Evolutionary conservation across 2,113 vertebrate genomes (phyloP), one percentile per base, ranked within the genome.

Genomic region (Nanorana parkeri): DNA sequence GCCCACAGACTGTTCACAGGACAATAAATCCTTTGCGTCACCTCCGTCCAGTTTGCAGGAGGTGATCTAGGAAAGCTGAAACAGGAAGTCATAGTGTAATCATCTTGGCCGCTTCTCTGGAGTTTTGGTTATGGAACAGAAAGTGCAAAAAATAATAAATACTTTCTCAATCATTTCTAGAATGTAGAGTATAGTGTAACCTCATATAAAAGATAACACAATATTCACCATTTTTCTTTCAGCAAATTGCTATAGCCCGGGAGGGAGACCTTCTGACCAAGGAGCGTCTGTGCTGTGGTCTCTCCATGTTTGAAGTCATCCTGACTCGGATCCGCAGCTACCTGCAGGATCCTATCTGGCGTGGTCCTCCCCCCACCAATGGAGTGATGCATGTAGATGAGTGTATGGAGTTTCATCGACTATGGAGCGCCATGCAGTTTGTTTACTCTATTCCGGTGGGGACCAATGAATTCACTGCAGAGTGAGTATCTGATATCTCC

Each of bases 351-450:
- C 94, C 91, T 0, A 96, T 99, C 90, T 99, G 98, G 98, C 95
- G 97, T 0, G 98, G 98, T 8, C 98, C 98, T 0, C 98, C 98
- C 0, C 97, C 98, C 7, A 99, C 97, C 71, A 99, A 99, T 0
- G 98, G 98, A 0, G 98, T 99, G 84, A 99, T 99, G 98, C 98
- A 99, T 0, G 97, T 99, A 15, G 98, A 99, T 0, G 98, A 99
- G 90, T 99, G 98, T 0, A 95, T 99, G 88, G 97, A 99, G 90
- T 99, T 99, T 87, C 98, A 99, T 88, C 96, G 98, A 52, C 96
- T 99, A 80, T 99, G 98, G 98, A 99, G 98, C 0, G 98, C 98
- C 91, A 99, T 99, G 98, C 98, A 99, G 90, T 99, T 99, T 6
- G 98, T 99, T 13, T 99, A 99, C 93, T 99, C 96, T 91, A 99